Evolutionary conservation across 2,113 vertebrate genomes (phyloP).

Genomic region (Xyliphius kryptos): DNA sequence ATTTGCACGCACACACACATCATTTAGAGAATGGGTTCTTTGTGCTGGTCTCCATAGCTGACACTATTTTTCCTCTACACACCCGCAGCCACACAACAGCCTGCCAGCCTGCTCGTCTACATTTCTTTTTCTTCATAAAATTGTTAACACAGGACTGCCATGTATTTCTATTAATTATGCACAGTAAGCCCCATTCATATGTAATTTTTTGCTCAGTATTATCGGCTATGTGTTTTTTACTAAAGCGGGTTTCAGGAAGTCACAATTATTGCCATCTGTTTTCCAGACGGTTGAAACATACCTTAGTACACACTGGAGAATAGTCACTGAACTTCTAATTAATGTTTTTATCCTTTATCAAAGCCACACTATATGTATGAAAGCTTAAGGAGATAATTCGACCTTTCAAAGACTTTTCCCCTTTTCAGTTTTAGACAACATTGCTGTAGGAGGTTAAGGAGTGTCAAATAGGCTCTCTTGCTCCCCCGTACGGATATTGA

Average conservation of each 20-base stretch:
- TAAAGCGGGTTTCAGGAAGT: conserved; percentile 1
- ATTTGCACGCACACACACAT: conserved; percentile 20
- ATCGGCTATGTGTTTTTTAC: conserved; percentile 9
- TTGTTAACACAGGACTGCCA: not conserved
- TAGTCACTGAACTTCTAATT: too few species aligned
- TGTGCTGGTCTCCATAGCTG: conserved; percentile 43
- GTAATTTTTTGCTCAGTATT: not conserved
- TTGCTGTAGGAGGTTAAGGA: too few species aligned
- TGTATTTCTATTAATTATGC: not conserved
- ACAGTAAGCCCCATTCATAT: not conserved
- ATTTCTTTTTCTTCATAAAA: conserved; percentile 1
- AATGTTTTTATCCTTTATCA: too few species aligned
- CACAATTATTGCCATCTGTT: conserved; percentile 10
- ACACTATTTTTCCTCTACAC: conserved; percentile 46
- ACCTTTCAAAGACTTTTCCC: too few species aligned
- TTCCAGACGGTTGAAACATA: too few species aligned
- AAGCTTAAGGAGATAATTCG: too few species aligned
- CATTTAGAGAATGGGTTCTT: conserved; percentile 46
- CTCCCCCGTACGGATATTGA: too few species aligned
- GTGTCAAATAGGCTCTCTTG: too few species aligned
- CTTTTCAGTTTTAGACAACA: too few species aligned
- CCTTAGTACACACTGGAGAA: too few species aligned
- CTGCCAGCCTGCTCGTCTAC: conserved; percentile 25
- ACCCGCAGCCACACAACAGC: conserved; percentile 29
- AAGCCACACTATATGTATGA: too few species aligned